Evolutionary conservation across 2,797 vertebrate genomes (phyloP), one percentile per base, ranked within the genome.

Genomic region (Neosilurus mollespiculum): DNA sequence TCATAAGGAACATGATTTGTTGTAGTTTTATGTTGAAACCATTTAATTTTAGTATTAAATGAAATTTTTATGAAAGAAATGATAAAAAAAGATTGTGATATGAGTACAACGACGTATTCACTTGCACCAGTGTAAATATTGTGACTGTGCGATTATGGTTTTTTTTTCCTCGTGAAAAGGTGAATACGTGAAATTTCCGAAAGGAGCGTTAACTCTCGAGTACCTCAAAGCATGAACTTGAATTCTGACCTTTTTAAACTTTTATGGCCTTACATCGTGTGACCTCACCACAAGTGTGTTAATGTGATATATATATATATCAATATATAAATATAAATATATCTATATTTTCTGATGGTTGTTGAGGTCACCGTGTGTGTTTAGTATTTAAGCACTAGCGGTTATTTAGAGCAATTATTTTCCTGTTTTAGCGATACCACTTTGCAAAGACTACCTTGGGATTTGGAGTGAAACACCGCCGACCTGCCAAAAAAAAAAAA

Each of bases 171-270:
- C 54, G 65, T 77, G 79, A 65, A 78, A 78, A 78, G 86, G 82
- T 86, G 82, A 83, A 86, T 67, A 81, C 90, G 80, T 88, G 87
- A 88, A 87, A 88, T 82, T 76, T 88, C 84, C 81, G 86, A 91
- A 84, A 84, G 88, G 61, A 86, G 92, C 89, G 91, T 89, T 93
- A 94, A 90, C 91, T 92, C 93, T 91, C 90, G 91, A 92, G 94
- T 95, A 97, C 95, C 95, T 98, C 96, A 94, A 91, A 96, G 96
- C 96, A 96, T 96, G 96, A 94, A 92, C 95, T 94, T 96, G 96
- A 94, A 92, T 95, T 94, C 90, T 90, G 90, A 94, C 89, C 91
- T 94, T 91, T 93, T 94, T 87, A 88, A 90, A 94, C 90, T 91
- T 94, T 91, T 92, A 94, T 94, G 93, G 94, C 95, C 94, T 96